Evolutionary conservation across 2,888 invertebrate genomes (phyloP).

Genomic region (Laothoe populi): DNA sequence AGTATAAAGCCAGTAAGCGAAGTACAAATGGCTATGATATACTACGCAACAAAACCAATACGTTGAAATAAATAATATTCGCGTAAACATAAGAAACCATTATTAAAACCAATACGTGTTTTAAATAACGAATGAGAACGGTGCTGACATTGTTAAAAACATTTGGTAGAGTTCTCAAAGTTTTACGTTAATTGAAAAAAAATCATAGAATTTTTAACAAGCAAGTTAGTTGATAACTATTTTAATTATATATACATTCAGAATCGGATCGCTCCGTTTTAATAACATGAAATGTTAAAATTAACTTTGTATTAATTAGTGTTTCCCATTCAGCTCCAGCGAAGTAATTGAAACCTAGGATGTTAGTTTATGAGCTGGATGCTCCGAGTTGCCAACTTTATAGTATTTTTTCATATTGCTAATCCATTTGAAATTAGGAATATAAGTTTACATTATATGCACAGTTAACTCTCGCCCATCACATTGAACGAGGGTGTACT

Average conservation of each 20-base stretch:
- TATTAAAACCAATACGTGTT: too few relatives aligned
- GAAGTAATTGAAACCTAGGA: not conserved
- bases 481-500: too few relatives aligned
- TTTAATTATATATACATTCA: constrained; percentile 14
- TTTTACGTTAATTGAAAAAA: not conserved
- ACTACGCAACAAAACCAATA: too few relatives aligned
- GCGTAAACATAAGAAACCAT: too few relatives aligned
- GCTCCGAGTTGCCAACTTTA: not conserved
- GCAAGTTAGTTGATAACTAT: constrained; percentile 1
- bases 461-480: too few relatives aligned
- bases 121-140: too few relatives aligned
- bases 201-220: not conserved
- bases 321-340: not conserved
- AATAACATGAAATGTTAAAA: not conserved
- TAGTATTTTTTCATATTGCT: not conserved
- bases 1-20: too few relatives aligned
- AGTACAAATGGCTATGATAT: too few relatives aligned
- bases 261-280: not conserved
- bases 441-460: too few relatives aligned
- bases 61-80: too few relatives aligned
- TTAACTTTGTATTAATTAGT: constrained; percentile 15
- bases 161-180: not conserved
- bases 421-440: not conserved
- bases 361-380: not conserved
- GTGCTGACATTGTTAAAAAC: not conserved